Evolutionary conservation across 2,113 vertebrate species (phyloP).

Genomic region (Calidris pygmaea): DNA sequence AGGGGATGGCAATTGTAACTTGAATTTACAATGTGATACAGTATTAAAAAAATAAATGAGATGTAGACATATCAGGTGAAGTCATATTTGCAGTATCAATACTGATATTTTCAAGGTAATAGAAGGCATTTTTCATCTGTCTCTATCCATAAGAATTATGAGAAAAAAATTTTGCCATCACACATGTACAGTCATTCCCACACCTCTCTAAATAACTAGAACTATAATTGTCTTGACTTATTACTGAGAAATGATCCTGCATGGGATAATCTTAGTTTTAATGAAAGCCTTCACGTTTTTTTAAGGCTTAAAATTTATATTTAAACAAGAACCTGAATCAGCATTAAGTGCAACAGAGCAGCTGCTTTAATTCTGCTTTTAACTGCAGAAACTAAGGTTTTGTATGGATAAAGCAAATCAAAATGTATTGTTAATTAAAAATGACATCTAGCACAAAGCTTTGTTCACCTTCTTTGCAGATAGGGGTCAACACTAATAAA

Average conservation of each 20-base stretch:
- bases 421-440: constrained; percentile 14
- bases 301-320: not conserved
- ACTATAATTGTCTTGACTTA: not conserved
- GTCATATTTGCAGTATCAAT: not conserved
- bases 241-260: not conserved
- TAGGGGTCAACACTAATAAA: not conserved
- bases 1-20: not conserved
- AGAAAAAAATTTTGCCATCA: not conserved
- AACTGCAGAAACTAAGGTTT: not conserved
- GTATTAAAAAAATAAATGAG: not conserved
- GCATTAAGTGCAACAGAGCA: not conserved
- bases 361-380: not conserved
- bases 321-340: not conserved
- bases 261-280: not conserved
- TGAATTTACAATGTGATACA: not conserved
- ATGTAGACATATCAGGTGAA: not conserved
- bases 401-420: not conserved
- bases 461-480: not conserved
- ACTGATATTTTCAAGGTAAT: not conserved
- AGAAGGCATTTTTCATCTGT: not conserved
- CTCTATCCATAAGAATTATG: not conserved
- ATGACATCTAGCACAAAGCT: not conserved
- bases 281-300: not conserved
- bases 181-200: not conserved
- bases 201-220: not conserved